These are phyloP conservation scores for Orchesellides sinensis DNA, from an alignment of 2,888 invertebrate genomes.

Conservation along the genomic window DNA sequence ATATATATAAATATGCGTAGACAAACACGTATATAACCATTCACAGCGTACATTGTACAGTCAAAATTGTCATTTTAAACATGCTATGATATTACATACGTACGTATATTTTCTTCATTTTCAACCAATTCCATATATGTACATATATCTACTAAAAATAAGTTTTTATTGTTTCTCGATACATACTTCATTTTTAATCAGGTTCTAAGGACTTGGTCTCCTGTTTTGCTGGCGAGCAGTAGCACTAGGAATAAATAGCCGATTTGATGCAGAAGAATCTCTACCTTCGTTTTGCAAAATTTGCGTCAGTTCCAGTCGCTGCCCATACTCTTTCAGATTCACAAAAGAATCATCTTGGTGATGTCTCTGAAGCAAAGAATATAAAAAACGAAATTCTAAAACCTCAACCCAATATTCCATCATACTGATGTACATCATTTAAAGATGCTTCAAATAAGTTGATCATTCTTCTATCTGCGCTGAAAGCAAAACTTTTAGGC, in stretches of 20 bases:
- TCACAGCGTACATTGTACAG: no score
- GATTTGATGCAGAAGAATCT: background rate
- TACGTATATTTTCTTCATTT: conserved; percentile 9
- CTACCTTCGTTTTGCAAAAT: conserved; percentile 3
- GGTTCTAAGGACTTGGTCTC: conserved; percentile 43
- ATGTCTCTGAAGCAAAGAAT: conserved; percentile 17
- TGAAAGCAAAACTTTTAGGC: background rate
- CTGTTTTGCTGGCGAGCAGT: conserved; percentile 29
- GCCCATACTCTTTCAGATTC: conserved; percentile 25
- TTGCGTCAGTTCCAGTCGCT: conserved; percentile 29
- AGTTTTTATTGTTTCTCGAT: background rate
- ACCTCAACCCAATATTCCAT: no score
- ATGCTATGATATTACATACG: no score
- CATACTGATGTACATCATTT: no score
- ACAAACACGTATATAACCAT: no score
- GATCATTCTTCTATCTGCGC: no score
- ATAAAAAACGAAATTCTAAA: no score
- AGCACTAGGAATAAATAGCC: conserved; percentile 19
- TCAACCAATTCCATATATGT: background rate
- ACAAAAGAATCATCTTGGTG: conserved; percentile 38
- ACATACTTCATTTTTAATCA: background rate
- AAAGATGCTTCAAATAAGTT: no score
- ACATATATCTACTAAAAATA: background rate
- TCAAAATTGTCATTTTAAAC: no score
- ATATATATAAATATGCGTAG: no score